Percentiles rank a stretch among this genome's conserved stretches.
Conservation (phyloP, 1,140 invertebrate species). For the Drosophila asahinai region DNA sequence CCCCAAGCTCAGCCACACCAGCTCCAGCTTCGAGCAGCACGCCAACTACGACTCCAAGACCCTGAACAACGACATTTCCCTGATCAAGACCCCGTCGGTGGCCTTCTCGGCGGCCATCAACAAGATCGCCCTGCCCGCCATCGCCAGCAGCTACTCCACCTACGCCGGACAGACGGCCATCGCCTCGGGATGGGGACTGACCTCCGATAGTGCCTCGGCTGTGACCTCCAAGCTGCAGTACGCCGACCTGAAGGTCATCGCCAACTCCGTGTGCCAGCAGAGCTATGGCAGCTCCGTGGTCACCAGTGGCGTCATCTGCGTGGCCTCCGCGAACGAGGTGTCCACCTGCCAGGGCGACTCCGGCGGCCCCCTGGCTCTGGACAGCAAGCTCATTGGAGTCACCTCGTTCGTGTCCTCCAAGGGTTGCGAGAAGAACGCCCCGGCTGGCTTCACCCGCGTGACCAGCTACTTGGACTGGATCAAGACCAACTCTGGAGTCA, state of each 20-base stretch:
- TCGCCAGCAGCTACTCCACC: constrained; percentile 34
- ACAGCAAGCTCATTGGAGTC: constrained; percentile 70
- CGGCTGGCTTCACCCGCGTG: constrained; percentile 85
- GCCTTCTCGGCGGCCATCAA: constrained; percentile 17
- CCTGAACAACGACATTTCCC: constrained; percentile 48
- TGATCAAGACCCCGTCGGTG: constrained; percentile 37
- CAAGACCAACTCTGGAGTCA: constrained; percentile 24
- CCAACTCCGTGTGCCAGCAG: constrained; percentile 13
- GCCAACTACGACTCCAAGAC: constrained; percentile 39
- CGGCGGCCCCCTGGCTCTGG: constrained; percentile 42
- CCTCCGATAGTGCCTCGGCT: constrained; percentile 16
- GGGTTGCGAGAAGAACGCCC: constrained; percentile 84
- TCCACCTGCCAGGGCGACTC: constrained; percentile 34
- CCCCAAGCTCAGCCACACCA: constrained; percentile 33
- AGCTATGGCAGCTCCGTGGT: constrained; percentile 22
- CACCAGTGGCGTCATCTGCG: constrained; percentile 28
- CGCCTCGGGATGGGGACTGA: constrained; percentile 50
- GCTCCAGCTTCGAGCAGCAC: constrained; percentile 48
- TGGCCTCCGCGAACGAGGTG: background rate
- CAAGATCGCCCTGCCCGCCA: constrained; percentile 34
- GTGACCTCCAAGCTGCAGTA: constrained; percentile 30
- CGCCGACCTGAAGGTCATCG: constrained; percentile 24
- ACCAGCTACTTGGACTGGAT: constrained; percentile 82
- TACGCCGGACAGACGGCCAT: constrained; percentile 34
- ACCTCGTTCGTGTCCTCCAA: constrained; percentile 79